Conservation (phyloP, 2,888 invertebrate genomes). For the Pherbina coryleti region DNA sequence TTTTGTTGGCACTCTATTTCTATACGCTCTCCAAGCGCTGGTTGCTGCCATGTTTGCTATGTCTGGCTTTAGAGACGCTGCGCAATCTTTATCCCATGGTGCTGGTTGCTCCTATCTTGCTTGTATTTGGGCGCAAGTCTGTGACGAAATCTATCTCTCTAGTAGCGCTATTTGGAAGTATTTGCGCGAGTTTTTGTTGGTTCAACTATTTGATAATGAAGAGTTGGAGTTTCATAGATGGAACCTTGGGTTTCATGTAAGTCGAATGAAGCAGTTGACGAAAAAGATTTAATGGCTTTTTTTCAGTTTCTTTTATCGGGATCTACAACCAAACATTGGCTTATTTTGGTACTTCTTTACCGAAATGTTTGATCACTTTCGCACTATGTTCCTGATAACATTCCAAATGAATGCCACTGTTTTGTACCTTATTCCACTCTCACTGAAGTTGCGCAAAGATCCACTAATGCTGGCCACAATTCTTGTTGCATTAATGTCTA, state of each 20-base stretch:
- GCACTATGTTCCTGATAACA: constrained; percentile 92
- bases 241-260: constrained; percentile 87
- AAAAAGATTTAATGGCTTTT: background rate
- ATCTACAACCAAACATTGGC: constrained; percentile 96
- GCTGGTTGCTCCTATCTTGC: constrained; percentile 84
- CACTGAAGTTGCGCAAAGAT: constrained; percentile 81
- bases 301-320: constrained; percentile 86
- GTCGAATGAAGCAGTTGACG: constrained; percentile 60
- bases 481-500: constrained; percentile 83
- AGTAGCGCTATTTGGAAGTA: constrained; percentile 49
- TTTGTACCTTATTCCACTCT: constrained; percentile 90
- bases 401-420: constrained; percentile 97
- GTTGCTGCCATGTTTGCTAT: constrained; percentile 74
- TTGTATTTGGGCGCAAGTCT: constrained; percentile 64
- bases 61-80: constrained; percentile 83
- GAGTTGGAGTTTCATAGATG: constrained; percentile 76
- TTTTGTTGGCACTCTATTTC: constrained; percentile 81
- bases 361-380: constrained; percentile 99
- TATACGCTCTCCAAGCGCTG: constrained; percentile 78
- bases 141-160: constrained; percentile 41
- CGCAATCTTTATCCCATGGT: constrained; percentile 87
- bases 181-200: constrained; percentile 52
- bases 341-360: constrained; percentile 99
- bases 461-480: constrained; percentile 85
- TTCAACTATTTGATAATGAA: constrained; percentile 74